Conservation (phyloP, 2,888 invertebrate species). For the Tigriopus californicus region DNA sequence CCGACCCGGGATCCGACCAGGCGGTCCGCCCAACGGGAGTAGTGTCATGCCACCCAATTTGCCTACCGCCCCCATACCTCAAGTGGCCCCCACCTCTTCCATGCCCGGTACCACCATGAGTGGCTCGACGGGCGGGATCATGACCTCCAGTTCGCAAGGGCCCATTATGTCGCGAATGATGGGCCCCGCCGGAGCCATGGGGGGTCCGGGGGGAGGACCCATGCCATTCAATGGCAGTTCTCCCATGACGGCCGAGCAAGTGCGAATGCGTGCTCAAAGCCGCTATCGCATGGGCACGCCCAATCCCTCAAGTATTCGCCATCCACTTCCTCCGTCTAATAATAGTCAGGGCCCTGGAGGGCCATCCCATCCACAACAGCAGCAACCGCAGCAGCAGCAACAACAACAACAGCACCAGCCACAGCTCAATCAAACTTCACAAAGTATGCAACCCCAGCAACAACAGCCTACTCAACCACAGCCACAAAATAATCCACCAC, state of each 20-base stretch:
- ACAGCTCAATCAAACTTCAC: not conserved
- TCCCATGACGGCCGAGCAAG: not conserved
- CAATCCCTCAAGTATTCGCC: not conserved
- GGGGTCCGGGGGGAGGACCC: not conserved
- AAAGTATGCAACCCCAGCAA: not conserved
- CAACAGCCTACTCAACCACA: not conserved
- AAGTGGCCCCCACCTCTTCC: not conserved
- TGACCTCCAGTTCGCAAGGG: not conserved
- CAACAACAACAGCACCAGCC: not conserved
- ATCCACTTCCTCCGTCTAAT: not conserved
- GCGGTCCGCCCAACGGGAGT: not conserved
- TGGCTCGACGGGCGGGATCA: not conserved
- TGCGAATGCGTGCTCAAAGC: conserved; percentile 6
- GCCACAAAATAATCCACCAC: not conserved
- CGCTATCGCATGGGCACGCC: conserved; percentile 6
- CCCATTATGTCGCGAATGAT: not conserved
- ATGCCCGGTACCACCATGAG: not conserved
- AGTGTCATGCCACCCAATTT: not conserved
- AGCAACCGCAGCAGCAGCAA: not conserved
- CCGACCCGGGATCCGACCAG: conserved; percentile 1
- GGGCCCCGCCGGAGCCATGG: not conserved
- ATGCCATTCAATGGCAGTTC: not conserved
- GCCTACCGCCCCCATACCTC: not conserved
- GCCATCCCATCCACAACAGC: not conserved
- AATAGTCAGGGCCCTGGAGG: not conserved